Conservation (phyloP, 2,797 vertebrate species). For the Somateria mollissima region DNA sequence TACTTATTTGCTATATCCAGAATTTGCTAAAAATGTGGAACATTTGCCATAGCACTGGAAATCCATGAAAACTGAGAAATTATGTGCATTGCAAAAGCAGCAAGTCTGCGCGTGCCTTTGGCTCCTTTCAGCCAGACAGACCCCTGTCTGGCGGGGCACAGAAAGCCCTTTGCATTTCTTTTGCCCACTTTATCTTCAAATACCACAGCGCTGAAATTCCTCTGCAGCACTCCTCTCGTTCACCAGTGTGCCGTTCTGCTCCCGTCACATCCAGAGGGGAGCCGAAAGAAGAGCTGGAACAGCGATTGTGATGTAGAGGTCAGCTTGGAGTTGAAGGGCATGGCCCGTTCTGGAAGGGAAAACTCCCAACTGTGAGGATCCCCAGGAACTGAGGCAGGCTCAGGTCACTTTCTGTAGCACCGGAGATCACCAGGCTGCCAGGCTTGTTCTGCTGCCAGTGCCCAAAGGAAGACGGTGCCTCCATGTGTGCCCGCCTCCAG, state of each 20-base stretch:
- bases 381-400: background rate
- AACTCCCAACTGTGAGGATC: background rate
- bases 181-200: background rate
- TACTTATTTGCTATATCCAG: background rate
- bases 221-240: background rate
- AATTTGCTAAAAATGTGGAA: background rate
- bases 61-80: background rate
- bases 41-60: background rate
- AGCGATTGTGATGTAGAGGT: too few relatives aligned
- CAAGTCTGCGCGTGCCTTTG: background rate
- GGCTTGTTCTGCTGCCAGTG: too few relatives aligned
- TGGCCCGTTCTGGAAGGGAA: background rate
- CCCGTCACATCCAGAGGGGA: background rate
- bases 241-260: background rate
- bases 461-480: background rate
- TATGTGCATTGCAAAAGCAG: background rate
- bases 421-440: background rate
- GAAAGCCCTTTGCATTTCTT: background rate
- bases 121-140: background rate
- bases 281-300: background rate
- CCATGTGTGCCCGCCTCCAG: background rate
- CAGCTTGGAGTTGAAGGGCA: background rate
- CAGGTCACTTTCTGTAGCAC: background rate
- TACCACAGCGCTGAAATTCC: accelerated
- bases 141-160: background rate